phyloP scores from a whole-genome alignment of 1,140 invertebrate species.

The Ctenoplectra terminalis region DNA sequence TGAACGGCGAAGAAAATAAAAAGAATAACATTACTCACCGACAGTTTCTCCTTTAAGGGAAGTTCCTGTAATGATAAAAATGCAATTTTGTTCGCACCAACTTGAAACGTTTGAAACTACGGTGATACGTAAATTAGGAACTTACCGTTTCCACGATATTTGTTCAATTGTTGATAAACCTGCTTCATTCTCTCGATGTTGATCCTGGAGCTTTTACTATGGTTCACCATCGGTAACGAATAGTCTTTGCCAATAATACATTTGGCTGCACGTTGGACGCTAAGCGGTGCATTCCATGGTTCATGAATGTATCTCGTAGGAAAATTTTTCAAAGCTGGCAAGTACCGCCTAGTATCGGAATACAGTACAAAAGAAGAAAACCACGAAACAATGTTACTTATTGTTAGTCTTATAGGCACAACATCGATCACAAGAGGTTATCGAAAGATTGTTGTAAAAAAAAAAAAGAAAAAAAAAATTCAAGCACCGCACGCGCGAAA shows the following conservation, averaged over 20 bases:
- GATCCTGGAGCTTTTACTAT: slow-evolving; percentile 88
- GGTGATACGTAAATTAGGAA: no score
- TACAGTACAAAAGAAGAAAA: neutral
- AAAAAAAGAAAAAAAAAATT: no score
- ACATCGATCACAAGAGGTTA: no score
- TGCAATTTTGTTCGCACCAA: neutral
- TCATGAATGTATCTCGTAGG: slow-evolving; percentile 94
- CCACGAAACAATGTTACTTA: neutral
- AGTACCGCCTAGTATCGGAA: slow-evolving; percentile 86
- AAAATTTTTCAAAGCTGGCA: slow-evolving; percentile 92
- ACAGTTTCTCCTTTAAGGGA: slow-evolving; percentile 64
- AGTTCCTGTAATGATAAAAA: slow-evolving; percentile 17
- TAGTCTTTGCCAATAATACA: slow-evolving; percentile 94
- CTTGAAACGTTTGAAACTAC: no score
- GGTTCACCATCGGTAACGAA: slow-evolving; percentile 93
- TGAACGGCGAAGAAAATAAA: no score
- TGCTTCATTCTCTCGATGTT: slow-evolving; percentile 95
- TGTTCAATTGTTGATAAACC: slow-evolving; percentile 91
- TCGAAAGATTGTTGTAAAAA: no score
- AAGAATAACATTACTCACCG: slow-evolving; percentile 60
- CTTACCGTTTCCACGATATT: slow-evolving; percentile 82
- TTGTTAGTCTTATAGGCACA: no score
- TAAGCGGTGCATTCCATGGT: slow-evolving; percentile 93
- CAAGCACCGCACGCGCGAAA: no score
- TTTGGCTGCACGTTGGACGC: slow-evolving; percentile 89